phyloP scores from a whole-genome alignment of 2,888 invertebrate genomes.

The Neoitamus cyanurus region DNA sequence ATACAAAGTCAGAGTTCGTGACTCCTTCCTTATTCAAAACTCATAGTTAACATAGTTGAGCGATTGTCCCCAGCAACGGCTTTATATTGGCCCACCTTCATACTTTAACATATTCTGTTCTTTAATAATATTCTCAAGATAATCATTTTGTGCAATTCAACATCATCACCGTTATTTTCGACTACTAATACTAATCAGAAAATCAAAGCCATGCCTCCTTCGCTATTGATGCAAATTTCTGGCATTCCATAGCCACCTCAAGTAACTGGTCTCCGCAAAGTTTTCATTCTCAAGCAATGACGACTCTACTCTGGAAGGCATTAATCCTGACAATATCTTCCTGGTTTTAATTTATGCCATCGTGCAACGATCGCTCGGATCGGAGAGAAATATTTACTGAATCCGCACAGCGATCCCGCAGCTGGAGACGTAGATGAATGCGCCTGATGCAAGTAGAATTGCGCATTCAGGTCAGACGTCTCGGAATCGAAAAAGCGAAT shows the following conservation, averaged over 20 bases:
- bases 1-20: too few species aligned
- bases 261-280: neutral
- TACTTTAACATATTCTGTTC: too few species aligned
- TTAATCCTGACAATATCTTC: conserved; percentile 14
- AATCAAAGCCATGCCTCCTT: neutral
- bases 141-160: neutral
- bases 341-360: conserved; percentile 32
- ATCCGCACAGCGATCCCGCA: neutral
- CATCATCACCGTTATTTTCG: neutral
- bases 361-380: neutral
- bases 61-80: too few species aligned
- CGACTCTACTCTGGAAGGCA: neutral
- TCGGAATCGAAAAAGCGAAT: neutral
- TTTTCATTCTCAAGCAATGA: neutral
- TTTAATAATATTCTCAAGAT: too few species aligned
- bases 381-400: neutral
- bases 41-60: too few species aligned
- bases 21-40: too few species aligned
- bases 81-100: too few species aligned
- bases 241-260: neutral
- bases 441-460: neutral
- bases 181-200: neutral
- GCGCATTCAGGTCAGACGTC: neutral
- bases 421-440: neutral
- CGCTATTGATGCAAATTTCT: neutral